Base-by-base conservation (phyloP, 2,797 vertebrate species). In the Leucoraja ocellata region DNA sequence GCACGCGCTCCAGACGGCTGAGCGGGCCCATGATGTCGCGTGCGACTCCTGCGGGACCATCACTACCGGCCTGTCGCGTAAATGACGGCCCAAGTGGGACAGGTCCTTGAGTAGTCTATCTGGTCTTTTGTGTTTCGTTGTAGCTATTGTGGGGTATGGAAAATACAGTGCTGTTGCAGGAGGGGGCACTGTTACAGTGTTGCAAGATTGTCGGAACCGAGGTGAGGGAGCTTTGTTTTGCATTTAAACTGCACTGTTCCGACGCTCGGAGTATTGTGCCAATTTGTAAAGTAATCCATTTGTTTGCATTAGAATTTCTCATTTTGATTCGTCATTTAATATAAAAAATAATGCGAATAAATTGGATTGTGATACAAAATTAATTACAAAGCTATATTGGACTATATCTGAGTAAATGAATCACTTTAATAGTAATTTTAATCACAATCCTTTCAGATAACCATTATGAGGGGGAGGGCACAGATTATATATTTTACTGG, bases 171-270 rank as follows among this genome's bases (percentile, higher is more conserved):
- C 28, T 23, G 61, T 68, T 68, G 21, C 61, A 88, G 63, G n/a
- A 88, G 84, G 84, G 84, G 61, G 84, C 63, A 6, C 84, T 88
- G 14, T 88, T 36, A 68, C 61, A 88, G 21, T 68, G 61, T 88
- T 88, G 4, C 7, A 2, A 58, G 0, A 61, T 84, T 84, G 63
- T 63, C 9, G 16, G 28, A 68, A 88, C 14, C 16, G 39, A 65
- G 63, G 61, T 36, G 61, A 88, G n/a, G 84, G 61, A 88, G 58
- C 3, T 68, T 21, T 88, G 32, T 32, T 36, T 32, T 36, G n/a
- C 21, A 68, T 68, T 88, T 88, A 68, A 46, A 68, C n/a, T 65
- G 8, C 28, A 68, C n/a, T 88, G 18, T 18, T 9, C n/a, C 63
- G 18, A 32, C 21, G 6, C n/a, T 21, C 6, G n/a, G n/a, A 68